Percentiles rank a stretch among this genome's conserved stretches.
These are phyloP conservation scores for Equus przewalskii DNA, from an alignment of 2,113 vertebrate genomes.

Conservation along the genomic window DNA sequence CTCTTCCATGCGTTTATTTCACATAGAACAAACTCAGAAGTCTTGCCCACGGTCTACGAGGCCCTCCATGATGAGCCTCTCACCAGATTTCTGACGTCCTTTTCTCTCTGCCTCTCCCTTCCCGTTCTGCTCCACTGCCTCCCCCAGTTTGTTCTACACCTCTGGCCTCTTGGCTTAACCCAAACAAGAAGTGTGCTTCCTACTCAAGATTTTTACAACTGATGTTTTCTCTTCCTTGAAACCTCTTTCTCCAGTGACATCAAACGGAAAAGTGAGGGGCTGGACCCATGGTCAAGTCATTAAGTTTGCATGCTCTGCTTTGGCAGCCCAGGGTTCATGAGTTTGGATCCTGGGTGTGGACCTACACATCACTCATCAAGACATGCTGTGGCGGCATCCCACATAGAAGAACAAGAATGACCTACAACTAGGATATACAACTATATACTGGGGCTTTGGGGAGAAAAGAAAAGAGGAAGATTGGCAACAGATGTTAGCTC, in stretches of 20 bases:
- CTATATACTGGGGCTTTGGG: too few species aligned
- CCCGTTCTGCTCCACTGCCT: fast-evolving
- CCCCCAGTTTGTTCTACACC: neutral
- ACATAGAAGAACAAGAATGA: too few species aligned
- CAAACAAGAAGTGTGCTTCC: neutral
- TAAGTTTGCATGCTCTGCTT: too few species aligned
- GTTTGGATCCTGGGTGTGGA: too few species aligned
- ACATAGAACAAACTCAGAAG: neutral
- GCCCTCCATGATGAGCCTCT: too few species aligned
- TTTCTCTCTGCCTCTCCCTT: neutral
- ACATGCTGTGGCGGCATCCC: too few species aligned
- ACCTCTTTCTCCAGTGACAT: neutral
- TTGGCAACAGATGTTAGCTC: too few species aligned
- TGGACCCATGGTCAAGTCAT: too few species aligned
- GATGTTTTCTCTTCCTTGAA: neutral
- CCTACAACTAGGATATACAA: too few species aligned
- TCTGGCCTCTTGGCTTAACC: neutral
- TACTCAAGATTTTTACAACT: neutral
- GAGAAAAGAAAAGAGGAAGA: too few species aligned
- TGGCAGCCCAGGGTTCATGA: too few species aligned
- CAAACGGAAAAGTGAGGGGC: neutral
- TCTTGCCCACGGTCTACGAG: neutral
- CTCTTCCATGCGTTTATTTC: neutral
- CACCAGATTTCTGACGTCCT: neutral
- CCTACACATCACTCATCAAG: too few species aligned